Evolutionary conservation across 2,797 vertebrate genomes (phyloP).

Genomic region (Heteromormyrus szaboi): DNA sequence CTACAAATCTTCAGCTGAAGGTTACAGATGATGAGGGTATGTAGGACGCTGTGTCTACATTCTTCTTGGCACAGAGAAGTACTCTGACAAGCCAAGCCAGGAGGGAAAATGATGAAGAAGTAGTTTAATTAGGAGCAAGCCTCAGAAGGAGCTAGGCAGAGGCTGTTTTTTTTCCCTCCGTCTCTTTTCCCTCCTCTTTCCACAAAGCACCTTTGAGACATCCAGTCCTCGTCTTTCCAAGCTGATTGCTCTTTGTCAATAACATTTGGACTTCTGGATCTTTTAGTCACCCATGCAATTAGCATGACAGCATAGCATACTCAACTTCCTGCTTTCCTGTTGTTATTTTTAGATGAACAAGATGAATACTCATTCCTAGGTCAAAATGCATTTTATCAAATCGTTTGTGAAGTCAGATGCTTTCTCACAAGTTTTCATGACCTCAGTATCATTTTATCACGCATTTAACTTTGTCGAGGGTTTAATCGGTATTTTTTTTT

Average conservation of each 20-base stretch:
- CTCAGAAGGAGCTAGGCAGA: conserved; percentile 60
- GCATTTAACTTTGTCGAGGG: background rate
- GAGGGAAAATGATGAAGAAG: conserved; percentile 66
- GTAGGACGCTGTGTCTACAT: conserved; percentile 67
- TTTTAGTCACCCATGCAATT: conserved; percentile 38
- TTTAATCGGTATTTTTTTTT: background rate
- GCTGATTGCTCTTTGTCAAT: conserved; percentile 42
- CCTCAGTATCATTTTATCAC: background rate
- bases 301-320: conserved; percentile 33
- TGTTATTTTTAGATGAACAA: conserved; percentile 36
- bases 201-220: background rate
- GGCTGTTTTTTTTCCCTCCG: conserved; percentile 33
- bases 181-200: conserved; percentile 8
- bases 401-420: conserved; percentile 29
- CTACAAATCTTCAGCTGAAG: conserved; percentile 42
- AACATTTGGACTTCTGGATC: conserved; percentile 32
- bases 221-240: conserved; percentile 32
- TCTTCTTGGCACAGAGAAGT: conserved; percentile 55
- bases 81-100: conserved; percentile 63
- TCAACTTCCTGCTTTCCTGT: conserved; percentile 24
- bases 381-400: conserved; percentile 23
- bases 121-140: conserved; percentile 72
- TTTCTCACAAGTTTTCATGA: conserved; percentile 32
- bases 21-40: conserved; percentile 50
- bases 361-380: conserved; percentile 36